phyloP scores from a whole-genome alignment of 2,888 invertebrate species.

The Phyto melanocephala region DNA sequence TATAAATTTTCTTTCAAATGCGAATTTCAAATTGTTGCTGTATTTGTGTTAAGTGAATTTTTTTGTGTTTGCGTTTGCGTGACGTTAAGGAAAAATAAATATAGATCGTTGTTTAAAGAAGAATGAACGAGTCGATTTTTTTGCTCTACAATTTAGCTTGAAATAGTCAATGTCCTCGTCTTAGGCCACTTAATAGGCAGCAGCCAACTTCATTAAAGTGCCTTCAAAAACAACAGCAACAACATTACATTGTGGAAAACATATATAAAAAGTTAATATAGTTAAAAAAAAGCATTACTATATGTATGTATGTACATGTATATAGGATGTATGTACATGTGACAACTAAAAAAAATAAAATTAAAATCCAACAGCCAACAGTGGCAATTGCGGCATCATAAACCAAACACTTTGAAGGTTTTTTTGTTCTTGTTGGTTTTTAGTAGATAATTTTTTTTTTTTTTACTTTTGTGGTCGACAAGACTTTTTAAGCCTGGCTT shows the following conservation, averaged over 20 bases:
- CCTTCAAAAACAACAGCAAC: conserved; percentile 53
- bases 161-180: conserved; percentile 56
- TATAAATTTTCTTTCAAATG: conserved; percentile 11
- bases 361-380: conserved; percentile 42
- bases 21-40: neutral
- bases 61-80: conserved; percentile 44
- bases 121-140: conserved; percentile 31
- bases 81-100: conserved; percentile 44
- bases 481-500: conserved; percentile 34
- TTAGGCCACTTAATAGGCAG: conserved; percentile 68
- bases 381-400: conserved; percentile 61
- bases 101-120: conserved; percentile 51
- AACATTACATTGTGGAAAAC: conserved; percentile 45
- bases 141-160: conserved; percentile 20
- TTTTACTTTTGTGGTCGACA: conserved; percentile 21
- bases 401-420: conserved; percentile 59
- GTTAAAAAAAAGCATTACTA: neutral
- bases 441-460: neutral
- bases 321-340: conserved; percentile 26
- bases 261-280: conserved; percentile 36
- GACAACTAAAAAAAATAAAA: conserved; percentile 19
- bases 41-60: conserved; percentile 1
- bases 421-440: conserved; percentile 37
- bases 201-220: conserved; percentile 68
- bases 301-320: neutral